phyloP scores from a whole-genome alignment of 2,113 vertebrate genomes.

The Conger conger region DNA sequence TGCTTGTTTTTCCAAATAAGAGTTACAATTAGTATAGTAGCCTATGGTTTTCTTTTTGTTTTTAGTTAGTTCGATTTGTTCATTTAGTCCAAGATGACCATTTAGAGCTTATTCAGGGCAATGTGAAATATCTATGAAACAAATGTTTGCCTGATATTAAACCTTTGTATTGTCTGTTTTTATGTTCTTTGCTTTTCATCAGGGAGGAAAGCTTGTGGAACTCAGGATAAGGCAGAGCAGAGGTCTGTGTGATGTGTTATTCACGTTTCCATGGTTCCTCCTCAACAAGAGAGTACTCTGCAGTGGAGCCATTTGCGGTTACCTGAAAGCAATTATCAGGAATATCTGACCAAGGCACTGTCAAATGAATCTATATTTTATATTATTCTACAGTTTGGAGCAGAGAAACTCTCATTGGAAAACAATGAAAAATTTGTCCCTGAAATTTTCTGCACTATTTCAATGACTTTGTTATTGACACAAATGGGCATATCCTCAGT shows the following conservation, averaged over 20 bases:
- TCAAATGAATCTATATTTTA: slow-evolving; percentile 42
- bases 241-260: slow-evolving; percentile 76
- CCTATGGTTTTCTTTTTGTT: slow-evolving; percentile 59
- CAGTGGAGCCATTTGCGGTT: slow-evolving; percentile 88
- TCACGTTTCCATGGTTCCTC: slow-evolving; percentile 90
- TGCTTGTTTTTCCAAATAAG: slow-evolving; percentile 2
- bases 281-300: slow-evolving; percentile 85
- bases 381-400: slow-evolving; percentile 56
- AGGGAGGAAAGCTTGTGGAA: slow-evolving; percentile 66
- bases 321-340: slow-evolving; percentile 94
- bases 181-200: slow-evolving; percentile 41
- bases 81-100: slow-evolving; percentile 60
- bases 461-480: not conserved
- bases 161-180: slow-evolving; percentile 19
- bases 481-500: not conserved
- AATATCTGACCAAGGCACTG: slow-evolving; percentile 76
- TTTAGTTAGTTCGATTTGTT: slow-evolving; percentile 64
- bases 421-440: slow-evolving; percentile 45
- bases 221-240: slow-evolving; percentile 73
- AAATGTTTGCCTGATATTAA: slow-evolving; percentile 23
- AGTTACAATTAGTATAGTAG: slow-evolving; percentile 55
- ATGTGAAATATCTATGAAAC: slow-evolving; percentile 32
- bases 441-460: slow-evolving; percentile 1
- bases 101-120: slow-evolving; percentile 33
- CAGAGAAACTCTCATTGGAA: slow-evolving; percentile 64